These are phyloP conservation scores for Enchytraeus crypticus DNA, from an alignment of 2,888 invertebrate species.

Conservation along the genomic window DNA sequence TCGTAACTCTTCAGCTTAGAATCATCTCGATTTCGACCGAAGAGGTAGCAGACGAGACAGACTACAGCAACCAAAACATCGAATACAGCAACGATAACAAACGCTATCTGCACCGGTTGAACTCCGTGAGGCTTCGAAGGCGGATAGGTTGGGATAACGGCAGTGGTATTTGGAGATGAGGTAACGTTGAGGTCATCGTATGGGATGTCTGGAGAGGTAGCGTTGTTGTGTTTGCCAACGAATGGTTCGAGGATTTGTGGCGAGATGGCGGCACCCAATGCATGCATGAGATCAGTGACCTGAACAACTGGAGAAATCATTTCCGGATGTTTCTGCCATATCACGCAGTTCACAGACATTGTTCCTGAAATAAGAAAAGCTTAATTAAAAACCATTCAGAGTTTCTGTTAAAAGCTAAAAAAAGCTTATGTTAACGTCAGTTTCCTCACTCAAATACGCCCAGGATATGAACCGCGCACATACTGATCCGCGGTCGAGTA, in stretches of 20 bases:
- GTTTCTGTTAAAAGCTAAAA: too few relatives aligned
- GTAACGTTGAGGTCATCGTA: neutral
- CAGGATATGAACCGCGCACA: too few relatives aligned
- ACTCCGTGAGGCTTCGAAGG: neutral
- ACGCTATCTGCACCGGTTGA: slow-evolving; percentile 8
- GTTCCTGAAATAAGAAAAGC: neutral
- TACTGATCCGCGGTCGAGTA: too few relatives aligned
- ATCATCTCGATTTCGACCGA: neutral
- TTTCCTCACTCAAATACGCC: too few relatives aligned
- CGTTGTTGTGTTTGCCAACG: neutral
- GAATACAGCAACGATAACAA: neutral
- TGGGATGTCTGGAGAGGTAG: too few relatives aligned
- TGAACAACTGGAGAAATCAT: slow-evolving; percentile 9
- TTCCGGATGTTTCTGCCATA: slow-evolving; percentile 5
- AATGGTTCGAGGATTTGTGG: slow-evolving; percentile 10
- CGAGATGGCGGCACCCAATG: slow-evolving; percentile 5
- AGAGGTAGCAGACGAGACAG: neutral
- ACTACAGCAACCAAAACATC: neutral
- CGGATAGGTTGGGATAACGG: neutral
- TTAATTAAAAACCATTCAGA: neutral
- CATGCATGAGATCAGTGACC: slow-evolving; percentile 2
- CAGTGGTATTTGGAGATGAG: too few relatives aligned
- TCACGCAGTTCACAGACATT: slow-evolving; percentile 6
- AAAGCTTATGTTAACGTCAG: too few relatives aligned
- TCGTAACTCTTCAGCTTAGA: neutral